Conservation (phyloP, 2,888 invertebrate genomes). For the Lissonota sp. region DNA sequence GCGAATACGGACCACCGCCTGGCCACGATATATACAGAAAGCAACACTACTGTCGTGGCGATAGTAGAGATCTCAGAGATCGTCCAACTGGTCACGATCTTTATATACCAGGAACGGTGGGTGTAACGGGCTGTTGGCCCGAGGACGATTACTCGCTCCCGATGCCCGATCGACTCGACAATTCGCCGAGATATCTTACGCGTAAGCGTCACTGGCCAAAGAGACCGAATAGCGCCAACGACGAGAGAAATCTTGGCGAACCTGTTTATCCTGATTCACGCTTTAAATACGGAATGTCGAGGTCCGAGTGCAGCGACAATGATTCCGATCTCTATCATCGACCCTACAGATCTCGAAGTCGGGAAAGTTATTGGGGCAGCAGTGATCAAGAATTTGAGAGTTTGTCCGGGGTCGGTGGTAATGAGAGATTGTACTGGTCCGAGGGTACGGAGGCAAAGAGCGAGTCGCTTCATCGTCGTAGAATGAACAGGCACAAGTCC, state of each 20-base stretch:
- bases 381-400: conserved; percentile 81
- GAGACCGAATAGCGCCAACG: conserved; percentile 81
- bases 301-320: conserved; percentile 82
- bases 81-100: conserved; percentile 67
- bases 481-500: conserved; percentile 78
- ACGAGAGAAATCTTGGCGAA: conserved; percentile 77
- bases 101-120: conserved; percentile 73
- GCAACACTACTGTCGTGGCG: conserved; percentile 77
- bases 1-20: conserved; percentile 55
- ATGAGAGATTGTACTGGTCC: conserved; percentile 80
- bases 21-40: conserved; percentile 68
- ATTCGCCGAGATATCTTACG: conserved; percentile 77
- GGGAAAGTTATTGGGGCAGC: conserved; percentile 82
- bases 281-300: conserved; percentile 78
- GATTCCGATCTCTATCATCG: conserved; percentile 80
- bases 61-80: conserved; percentile 71
- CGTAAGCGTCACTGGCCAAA: conserved; percentile 81
- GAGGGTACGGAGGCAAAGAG: conserved; percentile 79
- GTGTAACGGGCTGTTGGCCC: conserved; percentile 48
- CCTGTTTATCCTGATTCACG: conserved; percentile 77
- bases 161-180: conserved; percentile 76
- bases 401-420: conserved; percentile 70
- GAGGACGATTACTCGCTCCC: conserved; percentile 79
- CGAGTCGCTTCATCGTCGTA: conserved; percentile 79
- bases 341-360: conserved; percentile 80